phyloP scores from a whole-genome alignment of 2,797 vertebrate genomes.

The Melopsittacus undulatus region DNA sequence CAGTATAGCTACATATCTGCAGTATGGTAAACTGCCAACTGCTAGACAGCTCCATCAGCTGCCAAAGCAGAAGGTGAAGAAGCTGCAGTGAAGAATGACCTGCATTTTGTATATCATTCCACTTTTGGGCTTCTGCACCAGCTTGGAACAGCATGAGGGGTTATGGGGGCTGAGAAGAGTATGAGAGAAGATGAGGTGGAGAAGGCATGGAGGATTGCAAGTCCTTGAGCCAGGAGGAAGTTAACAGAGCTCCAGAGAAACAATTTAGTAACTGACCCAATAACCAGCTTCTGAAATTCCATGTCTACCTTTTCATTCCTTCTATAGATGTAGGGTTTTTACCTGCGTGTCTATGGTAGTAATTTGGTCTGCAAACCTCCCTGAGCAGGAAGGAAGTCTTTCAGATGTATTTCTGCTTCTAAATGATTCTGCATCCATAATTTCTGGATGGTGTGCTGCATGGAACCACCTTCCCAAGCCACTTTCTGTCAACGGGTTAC shows the following conservation, averaged over 20 bases:
- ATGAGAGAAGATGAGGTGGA: not conserved
- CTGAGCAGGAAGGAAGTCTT: not conserved
- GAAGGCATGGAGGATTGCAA: not conserved
- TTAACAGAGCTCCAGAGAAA: not conserved
- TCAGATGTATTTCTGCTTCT: not conserved
- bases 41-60: not conserved
- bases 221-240: not conserved
- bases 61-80: slow-evolving; percentile 27
- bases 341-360: not conserved
- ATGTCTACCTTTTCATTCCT: not conserved
- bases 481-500: not conserved
- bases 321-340: not conserved
- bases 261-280: not conserved
- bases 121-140: not conserved
- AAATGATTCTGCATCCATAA: not conserved
- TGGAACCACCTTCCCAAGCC: not conserved
- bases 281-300: not conserved
- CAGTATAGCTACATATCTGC: not conserved
- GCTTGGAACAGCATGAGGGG: not conserved
- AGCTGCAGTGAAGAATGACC: not conserved
- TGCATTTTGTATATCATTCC: not conserved
- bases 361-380: not conserved
- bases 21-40: slow-evolving; percentile 41
- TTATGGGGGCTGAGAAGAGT: not conserved
- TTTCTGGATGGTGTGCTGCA: not conserved